Evolutionary conservation across 2,797 vertebrate species (phyloP).

Genomic region (Tenualosa ilisha): DNA sequence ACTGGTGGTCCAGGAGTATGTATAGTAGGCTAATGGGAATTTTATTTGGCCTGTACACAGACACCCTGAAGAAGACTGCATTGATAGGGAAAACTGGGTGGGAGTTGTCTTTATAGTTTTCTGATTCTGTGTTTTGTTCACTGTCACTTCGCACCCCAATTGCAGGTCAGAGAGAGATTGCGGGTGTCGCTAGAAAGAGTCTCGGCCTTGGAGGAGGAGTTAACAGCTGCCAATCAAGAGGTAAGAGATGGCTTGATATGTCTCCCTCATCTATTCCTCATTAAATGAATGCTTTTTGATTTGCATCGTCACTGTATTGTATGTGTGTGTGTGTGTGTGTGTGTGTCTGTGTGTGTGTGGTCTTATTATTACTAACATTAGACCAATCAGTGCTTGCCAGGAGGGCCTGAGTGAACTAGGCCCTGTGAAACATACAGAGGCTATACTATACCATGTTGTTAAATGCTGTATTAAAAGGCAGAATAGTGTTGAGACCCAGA

Average conservation of each 20-base stretch:
- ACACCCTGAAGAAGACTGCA: not conserved
- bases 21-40: too few relatives aligned
- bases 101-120: not conserved
- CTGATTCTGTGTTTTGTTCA: not conserved
- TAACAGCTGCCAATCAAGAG: constrained; percentile 97
- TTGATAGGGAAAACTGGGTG: not conserved
- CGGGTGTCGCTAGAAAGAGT: constrained; percentile 98
- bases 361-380: not conserved
- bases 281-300: too few relatives aligned
- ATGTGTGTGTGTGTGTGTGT: not conserved
- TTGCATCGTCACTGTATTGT: not conserved
- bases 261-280: too few relatives aligned
- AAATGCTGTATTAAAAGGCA: not conserved
- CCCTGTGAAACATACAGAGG: not conserved
- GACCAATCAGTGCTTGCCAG: too few relatives aligned
- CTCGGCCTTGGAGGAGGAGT: constrained; percentile 97
- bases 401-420: not conserved
- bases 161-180: constrained; percentile 95
- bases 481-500: too few relatives aligned
- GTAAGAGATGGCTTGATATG: constrained; percentile 67
- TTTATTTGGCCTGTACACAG: too few relatives aligned
- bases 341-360: not conserved
- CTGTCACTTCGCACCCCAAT: constrained; percentile 56
- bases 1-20: too few relatives aligned
- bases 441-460: not conserved